Conservation (phyloP, 2,113 vertebrate species). For the Bubalus kerabau region DNA sequence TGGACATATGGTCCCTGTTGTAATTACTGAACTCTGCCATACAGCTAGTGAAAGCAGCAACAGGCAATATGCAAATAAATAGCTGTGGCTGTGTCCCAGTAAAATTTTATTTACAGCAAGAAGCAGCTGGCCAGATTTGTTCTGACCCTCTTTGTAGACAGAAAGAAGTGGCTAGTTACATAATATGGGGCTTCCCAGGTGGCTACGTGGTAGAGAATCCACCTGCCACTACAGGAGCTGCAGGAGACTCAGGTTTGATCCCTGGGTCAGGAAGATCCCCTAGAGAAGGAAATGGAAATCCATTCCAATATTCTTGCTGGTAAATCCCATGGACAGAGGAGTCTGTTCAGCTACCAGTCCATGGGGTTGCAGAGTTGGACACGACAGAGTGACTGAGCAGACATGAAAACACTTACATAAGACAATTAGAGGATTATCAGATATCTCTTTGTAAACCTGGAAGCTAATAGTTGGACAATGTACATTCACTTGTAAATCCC, state of each 20-base stretch:
- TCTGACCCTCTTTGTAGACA: background rate
- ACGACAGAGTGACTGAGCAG: background rate
- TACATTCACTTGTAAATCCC: background rate
- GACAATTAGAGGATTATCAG: background rate
- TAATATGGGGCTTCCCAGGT: background rate
- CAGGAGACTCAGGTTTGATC: background rate
- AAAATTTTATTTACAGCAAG: slow-evolving; percentile 20
- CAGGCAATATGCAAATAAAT: background rate
- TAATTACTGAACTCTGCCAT: background rate
- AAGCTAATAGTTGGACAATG: background rate
- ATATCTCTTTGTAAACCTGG: background rate
- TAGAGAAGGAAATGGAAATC: background rate
- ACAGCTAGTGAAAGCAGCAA: background rate
- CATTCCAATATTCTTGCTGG: background rate
- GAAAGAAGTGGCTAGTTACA: background rate
- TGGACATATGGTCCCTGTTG: background rate
- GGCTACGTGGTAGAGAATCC: background rate
- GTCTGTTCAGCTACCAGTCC: background rate
- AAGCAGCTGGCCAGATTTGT: background rate
- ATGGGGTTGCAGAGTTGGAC: background rate
- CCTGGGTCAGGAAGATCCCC: background rate
- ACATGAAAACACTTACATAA: background rate
- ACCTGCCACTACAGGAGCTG: background rate
- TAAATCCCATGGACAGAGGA: background rate
- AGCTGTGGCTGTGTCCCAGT: background rate